phyloP scores from a whole-genome alignment of 2,797 vertebrate genomes.

The Coracias cyanogaster region DNA sequence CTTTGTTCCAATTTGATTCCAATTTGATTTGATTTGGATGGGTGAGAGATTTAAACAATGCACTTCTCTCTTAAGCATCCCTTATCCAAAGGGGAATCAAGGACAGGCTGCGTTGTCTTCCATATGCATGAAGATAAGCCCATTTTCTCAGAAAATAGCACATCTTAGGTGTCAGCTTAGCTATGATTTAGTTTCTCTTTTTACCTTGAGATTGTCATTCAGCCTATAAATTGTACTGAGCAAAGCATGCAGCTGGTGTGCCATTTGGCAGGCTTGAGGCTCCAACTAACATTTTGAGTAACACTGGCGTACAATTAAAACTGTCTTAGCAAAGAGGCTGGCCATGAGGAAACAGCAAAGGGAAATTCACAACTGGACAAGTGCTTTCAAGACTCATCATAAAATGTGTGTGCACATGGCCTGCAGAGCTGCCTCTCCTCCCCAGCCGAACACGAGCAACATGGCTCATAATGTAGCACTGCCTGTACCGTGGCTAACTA shows the following conservation, averaged over 20 bases:
- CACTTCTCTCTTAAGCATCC: background rate
- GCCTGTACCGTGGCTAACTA: background rate
- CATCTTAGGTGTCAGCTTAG: background rate
- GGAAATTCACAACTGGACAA: background rate
- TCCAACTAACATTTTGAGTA: background rate
- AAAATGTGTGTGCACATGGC: background rate
- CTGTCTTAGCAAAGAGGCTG: background rate
- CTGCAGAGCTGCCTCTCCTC: background rate
- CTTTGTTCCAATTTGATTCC: background rate
- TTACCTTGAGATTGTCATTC: slow-evolving; percentile 34
- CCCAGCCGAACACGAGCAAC: background rate
- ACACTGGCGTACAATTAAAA: background rate
- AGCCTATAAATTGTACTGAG: background rate
- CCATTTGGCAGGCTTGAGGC: background rate
- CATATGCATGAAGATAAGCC: background rate
- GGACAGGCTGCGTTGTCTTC: background rate
- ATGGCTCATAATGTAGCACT: background rate
- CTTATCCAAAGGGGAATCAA: background rate
- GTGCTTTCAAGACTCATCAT: background rate
- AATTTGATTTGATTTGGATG: no score
- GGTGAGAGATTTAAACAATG: slow-evolving; percentile 1
- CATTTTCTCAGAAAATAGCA: background rate
- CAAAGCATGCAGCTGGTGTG: background rate
- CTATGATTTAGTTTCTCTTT: slow-evolving; percentile 15
- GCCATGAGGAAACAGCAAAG: background rate